Base-by-base conservation (phyloP, 2,888 invertebrate species). In the Diadegma fenestrale region DNA sequence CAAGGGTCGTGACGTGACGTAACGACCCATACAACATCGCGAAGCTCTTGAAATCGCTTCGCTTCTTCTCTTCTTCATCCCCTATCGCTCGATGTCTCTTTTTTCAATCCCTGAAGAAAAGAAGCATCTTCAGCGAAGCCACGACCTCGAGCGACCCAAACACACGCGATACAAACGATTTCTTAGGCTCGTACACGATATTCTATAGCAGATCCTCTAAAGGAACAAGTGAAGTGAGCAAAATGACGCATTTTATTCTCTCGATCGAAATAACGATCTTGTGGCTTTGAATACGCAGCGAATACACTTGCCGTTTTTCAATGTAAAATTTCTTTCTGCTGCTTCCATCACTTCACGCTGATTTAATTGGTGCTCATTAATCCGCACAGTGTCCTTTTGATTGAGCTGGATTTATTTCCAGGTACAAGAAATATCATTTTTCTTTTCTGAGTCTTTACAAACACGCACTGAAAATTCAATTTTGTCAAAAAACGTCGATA, bases 1-100 rank as follows among this genome's bases (percentile, higher is more conserved):
- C 10, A 2, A 37, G 37, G 17, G n/a, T 64, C 19, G n/a, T n/a
- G 63, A 63, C 8, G 63, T 5, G 4, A n/a, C 12, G 41, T 1
- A 66, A 66, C 19, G 19, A 19, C 45, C 45, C 58, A n/a, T 68
- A 33, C 30, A 63, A 12, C 64, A 19, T 45, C 43, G 37, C 64
- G 19, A 66, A 51, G 45, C 76, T 48, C 84, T 80, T 64, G 84
- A 77, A 80, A 84, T 84, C 84, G 76, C 48, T 48, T 37, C 66
- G 80, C 84, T n/a, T 84, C 80, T 48, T 80, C 69, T 80, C 69
- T 26, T 43, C 89, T 87, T 88, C 90, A 89, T 88, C 84, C 83
- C 73, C 73, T 61, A 61, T 30, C 17, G 30, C 48, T 69, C 61
- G 33, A 48, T 73, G 33, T 41, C 72, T 72, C 26, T 61, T 61